Conservation (phyloP, 2,797 vertebrate genomes). For the Pempheris klunzingeri region DNA sequence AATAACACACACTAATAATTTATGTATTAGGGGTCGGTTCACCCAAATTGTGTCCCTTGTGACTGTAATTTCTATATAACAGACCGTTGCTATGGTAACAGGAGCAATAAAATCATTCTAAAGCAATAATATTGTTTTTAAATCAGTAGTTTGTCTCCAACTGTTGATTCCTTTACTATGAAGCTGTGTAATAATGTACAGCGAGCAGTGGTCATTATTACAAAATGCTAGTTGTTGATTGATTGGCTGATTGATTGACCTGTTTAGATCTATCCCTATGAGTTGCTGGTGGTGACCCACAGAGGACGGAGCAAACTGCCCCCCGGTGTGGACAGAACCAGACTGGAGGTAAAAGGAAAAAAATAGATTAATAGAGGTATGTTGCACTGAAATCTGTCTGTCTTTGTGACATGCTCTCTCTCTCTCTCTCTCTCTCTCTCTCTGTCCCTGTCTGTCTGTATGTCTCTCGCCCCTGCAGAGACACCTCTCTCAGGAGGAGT, state of each 20-base stretch:
- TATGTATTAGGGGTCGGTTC: background rate
- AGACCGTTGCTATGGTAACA: too few relatives aligned
- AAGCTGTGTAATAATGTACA: too few relatives aligned
- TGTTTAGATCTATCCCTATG: constrained; percentile 90
- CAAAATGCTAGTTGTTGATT: too few relatives aligned
- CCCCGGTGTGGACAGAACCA: constrained; percentile 90
- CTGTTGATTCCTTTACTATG: too few relatives aligned
- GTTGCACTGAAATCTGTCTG: background rate
- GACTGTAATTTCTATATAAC: too few relatives aligned
- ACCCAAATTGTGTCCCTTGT: too few relatives aligned
- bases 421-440: background rate
- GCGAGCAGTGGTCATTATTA: too few relatives aligned
- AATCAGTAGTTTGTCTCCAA: too few relatives aligned
- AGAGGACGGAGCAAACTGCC: constrained; percentile 89
- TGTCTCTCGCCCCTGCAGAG: constrained; percentile 75
- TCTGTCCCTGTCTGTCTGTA: background rate
- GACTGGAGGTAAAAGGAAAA: constrained; percentile 92
- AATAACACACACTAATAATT: background rate
- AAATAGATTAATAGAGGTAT: too few relatives aligned
- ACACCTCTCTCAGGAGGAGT: constrained; percentile 92
- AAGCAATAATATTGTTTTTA: too few relatives aligned
- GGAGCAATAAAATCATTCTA: too few relatives aligned
- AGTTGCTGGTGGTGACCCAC: constrained; percentile 91
- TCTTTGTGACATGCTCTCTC: background rate
- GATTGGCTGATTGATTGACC: constrained; percentile 4